A percentile compares a stretch with the other conserved stretches of the same genome.
Evolutionary conservation across 2,113 vertebrate species (phyloP).

Genomic region (Cheilinus undulatus): DNA sequence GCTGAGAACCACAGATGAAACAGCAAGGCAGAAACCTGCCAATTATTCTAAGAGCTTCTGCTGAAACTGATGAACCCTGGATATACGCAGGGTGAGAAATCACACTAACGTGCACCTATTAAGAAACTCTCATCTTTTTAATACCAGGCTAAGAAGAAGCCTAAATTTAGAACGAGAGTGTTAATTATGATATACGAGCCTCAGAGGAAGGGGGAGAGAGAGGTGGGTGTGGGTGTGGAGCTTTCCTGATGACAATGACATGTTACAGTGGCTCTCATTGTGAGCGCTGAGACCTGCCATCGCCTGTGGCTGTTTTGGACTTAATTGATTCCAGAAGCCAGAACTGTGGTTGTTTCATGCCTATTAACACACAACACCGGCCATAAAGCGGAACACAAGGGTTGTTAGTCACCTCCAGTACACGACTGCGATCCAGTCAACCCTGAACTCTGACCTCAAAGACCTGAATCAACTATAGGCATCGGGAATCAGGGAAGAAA

Average conservation of each 20-base stretch:
- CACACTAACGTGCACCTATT: not conserved
- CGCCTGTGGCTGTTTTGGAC: constrained; percentile 23
- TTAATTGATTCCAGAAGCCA: constrained; percentile 11
- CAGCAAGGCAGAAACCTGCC: constrained; percentile 24
- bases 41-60: constrained; percentile 54
- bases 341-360: constrained; percentile 22
- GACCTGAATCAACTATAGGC: not conserved
- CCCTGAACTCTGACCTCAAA: constrained; percentile 36
- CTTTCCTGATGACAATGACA: constrained; percentile 39
- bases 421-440: constrained; percentile 26
- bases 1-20: constrained; percentile 27
- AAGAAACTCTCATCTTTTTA: not conserved
- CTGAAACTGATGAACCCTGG: no score
- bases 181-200: constrained; percentile 46
- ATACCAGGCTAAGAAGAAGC: no score
- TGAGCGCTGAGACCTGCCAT: constrained; percentile 12
- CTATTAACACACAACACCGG: constrained; percentile 23
- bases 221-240: constrained; percentile 3
- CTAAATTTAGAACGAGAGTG: not conserved
- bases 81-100: constrained; percentile 24
- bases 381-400: constrained; percentile 9
- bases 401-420: constrained; percentile 11
- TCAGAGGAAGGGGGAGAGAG: not conserved
- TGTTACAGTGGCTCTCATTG: constrained; percentile 32
- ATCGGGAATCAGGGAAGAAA: not conserved